Conservation (phyloP, 2,888 invertebrate genomes). For the Amphipoea lucens region DNA sequence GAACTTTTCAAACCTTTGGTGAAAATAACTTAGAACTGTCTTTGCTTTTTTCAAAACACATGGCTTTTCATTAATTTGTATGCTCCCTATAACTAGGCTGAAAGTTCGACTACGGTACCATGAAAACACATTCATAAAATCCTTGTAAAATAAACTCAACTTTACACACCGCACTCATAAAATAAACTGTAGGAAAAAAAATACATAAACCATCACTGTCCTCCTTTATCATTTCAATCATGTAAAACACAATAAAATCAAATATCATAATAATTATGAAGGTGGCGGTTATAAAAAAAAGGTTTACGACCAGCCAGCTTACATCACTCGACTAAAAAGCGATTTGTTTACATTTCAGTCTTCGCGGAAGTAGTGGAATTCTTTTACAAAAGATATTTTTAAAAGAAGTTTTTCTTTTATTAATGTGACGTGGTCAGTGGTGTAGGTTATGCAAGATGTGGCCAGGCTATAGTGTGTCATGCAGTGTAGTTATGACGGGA, state of each 20-base stretch:
- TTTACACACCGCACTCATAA: conserved; percentile 16
- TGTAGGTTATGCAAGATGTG: conserved; percentile 76
- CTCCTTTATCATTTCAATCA: conserved; percentile 47
- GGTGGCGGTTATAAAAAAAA: conserved; percentile 27
- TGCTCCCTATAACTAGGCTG: not conserved
- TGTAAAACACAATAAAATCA: conserved; percentile 54
- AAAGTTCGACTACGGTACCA: conserved; percentile 2
- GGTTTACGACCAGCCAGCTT: conserved; percentile 60
- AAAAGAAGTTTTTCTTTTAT: conserved; percentile 66
- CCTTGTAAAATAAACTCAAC: conserved; percentile 18
- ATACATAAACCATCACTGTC: conserved; percentile 43
- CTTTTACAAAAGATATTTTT: conserved; percentile 77
- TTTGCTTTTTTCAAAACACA: not conserved
- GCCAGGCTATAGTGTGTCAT: conserved; percentile 65
- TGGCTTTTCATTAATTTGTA: not conserved
- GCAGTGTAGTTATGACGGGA: conserved; percentile 44
- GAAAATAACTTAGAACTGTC: not conserved
- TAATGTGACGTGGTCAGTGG: conserved; percentile 69
- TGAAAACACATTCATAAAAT: conserved; percentile 15
- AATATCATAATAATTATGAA: conserved; percentile 43
- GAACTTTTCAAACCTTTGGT: not conserved
- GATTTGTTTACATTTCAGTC: conserved; percentile 72
- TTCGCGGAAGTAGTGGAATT: conserved; percentile 77
- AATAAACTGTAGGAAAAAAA: conserved; percentile 25
- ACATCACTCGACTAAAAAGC: conserved; percentile 63